phyloP scores from a whole-genome alignment of 35 echinoderm and acorn worm genomes.

The Lytechinus pictus region DNA sequence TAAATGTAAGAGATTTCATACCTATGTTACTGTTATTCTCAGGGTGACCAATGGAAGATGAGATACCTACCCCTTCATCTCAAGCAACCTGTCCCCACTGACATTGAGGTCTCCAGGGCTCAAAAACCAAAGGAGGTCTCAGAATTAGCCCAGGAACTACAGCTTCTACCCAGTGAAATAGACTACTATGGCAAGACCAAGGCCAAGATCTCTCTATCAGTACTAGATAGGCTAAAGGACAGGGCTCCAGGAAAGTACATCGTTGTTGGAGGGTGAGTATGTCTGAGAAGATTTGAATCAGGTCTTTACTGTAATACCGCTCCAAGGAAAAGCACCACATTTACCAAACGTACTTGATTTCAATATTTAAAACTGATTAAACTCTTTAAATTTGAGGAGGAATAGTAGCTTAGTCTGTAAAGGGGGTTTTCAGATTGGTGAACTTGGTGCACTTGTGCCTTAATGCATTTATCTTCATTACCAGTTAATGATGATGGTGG shows the following conservation, averaged over 20 bases:
- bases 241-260: constrained; percentile 86
- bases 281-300: not conserved
- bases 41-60: constrained; percentile 83
- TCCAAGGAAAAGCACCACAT: no score
- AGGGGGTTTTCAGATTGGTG: no score
- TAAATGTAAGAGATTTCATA: no score
- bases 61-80: constrained; percentile 79
- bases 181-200: constrained; percentile 98
- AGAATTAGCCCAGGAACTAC: constrained; percentile 86
- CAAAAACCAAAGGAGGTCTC: constrained; percentile 94
- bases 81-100: constrained; percentile 72
- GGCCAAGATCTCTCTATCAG: constrained; percentile 84
- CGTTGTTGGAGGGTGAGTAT: constrained; percentile 89
- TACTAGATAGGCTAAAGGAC: constrained; percentile 80
- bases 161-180: constrained; percentile 86
- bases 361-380: no score
- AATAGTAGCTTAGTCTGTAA: no score
- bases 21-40: not conserved
- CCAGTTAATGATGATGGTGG: no score
- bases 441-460: no score
- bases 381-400: no score
- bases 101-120: constrained; percentile 91
- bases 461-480: no score
- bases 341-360: no score
- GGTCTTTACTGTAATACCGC: no score